Base-by-base conservation (phyloP, 2,888 invertebrate genomes). In the Gnatocerus cornutus region DNA sequence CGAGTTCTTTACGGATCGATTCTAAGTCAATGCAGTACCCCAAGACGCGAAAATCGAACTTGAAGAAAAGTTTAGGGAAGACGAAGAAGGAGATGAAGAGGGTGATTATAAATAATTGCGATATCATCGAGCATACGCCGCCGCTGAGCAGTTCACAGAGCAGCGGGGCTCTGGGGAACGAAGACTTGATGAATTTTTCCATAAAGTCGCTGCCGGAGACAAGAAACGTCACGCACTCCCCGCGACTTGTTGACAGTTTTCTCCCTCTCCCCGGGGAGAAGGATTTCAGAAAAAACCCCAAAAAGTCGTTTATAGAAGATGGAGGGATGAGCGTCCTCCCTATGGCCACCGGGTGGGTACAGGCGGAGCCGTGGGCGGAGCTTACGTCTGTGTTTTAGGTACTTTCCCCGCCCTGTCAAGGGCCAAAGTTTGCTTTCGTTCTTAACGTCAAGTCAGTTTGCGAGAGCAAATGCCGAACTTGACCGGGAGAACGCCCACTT, bases 401-500 rank as follows among this genome's bases (percentile, higher is more conserved):
- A 87, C 77, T 90, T 91, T 79, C 90, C 90, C 0, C 85, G 86
- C 66, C 91, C 91, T 1, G 82, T 83, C 1, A 87, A 90, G 80
- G 92, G 92, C 0, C 93, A 94, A 84, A 92, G 91, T 75, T 84
- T 94, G 43, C 89, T 90, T 4, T 90, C 90, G 50, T 94, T 93
- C 81, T 84, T 94, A 29, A 90, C 92, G 1, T 91, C 92, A 13
- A 89, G 91, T 52, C 90, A 92, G 74, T 91, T 92, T 79, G 87
- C 90, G 29, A 88, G 90, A 70, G 87, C 89, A 13, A 92, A 92
- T 78, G 94, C 93, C 0, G 93, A 93, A 79, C 85, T 94, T 67
- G 94, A 94, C 78, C 85, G 94, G 79, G 95, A 95, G 85, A 95
- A 95, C 85, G 94, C 94, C 0, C 95, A 95, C 85, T 95, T 95